Evolutionary conservation across 2,888 invertebrate species (phyloP), one percentile per base, ranked within the genome.

Genomic region (Nomada goodeniana): DNA sequence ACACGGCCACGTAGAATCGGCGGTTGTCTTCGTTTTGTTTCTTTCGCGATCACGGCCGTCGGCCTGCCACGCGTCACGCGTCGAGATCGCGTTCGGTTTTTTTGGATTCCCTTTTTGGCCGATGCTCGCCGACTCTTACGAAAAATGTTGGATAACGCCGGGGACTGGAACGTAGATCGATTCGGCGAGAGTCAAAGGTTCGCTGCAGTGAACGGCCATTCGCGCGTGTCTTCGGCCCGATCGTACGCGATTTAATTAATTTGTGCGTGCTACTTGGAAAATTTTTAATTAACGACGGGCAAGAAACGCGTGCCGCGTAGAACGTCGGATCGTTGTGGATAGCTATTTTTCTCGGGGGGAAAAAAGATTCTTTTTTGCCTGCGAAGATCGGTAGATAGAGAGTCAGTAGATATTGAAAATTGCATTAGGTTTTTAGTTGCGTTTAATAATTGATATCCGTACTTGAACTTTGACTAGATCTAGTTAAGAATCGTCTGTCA

Each of bases 221-320:
- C 44, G 53, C 65, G 44, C 59, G 53, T 68, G 77, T 44, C 69
- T 69, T 76, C 63, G 61, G n/a, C 2, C 0, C 36, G 77, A 69
- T 44, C 59, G 75, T 53, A 3, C 42, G 20, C 20, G 63, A 15
- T 77, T 78, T 80, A 80, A 80, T 80, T 80, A 72, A 64, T 23
- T 47, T 44, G 9, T 7, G 36, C 18, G 5, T 29, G 64, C 20
- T 53, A 77, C 77, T 73, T 74, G 52, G 13, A 77, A 53, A 74
- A 74, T 71, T 77, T 77, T 77, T 77, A 77, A 77, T 77, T 77
- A 77, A 55, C 47, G 60, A 7, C 50, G 13, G 15, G 10, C 55
- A 44, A 65, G 64, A 29, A 44, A 59, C 26, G 44, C 53, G 1
- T 7, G 11, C 2, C 29, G 4, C 0, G 20, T 55, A 36, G 53